phyloP scores from a whole-genome alignment of 2,888 invertebrate genomes.

The Chrysolina haemoptera region DNA sequence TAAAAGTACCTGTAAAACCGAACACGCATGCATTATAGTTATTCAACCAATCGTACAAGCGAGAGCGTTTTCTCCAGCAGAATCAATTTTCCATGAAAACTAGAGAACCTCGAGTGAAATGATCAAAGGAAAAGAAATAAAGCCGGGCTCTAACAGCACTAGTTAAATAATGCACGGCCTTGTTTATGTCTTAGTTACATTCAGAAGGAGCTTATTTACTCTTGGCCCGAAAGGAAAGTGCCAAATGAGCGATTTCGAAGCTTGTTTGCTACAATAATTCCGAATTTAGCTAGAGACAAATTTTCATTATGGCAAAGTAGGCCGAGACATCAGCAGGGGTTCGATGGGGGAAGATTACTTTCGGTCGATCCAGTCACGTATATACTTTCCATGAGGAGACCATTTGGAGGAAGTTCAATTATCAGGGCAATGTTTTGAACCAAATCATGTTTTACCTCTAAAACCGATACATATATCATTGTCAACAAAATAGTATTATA shows the following conservation, averaged over 20 bases:
- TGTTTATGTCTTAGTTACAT: conserved; percentile 19
- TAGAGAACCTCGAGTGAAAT: background rate
- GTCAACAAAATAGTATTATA: no score
- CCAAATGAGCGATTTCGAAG: conserved; percentile 2
- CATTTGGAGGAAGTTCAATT: no score
- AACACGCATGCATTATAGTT: background rate
- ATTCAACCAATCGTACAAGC: background rate
- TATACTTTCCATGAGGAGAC: no score
- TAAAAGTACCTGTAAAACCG: no score
- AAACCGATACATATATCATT: no score
- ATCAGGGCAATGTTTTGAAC: no score
- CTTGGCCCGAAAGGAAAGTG: conserved; percentile 16
- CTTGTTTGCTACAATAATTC: conserved; percentile 19
- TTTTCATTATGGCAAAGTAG: background rate
- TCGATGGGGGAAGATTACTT: background rate
- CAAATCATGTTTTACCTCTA: no score
- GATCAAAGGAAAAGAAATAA: conserved; percentile 16
- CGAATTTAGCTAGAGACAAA: conserved; percentile 10
- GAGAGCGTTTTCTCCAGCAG: background rate
- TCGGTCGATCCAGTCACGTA: background rate
- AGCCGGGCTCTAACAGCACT: background rate
- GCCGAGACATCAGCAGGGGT: background rate
- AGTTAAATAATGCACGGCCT: conserved; percentile 20
- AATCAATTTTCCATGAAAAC: conserved; percentile 11
- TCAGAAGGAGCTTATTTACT: conserved; percentile 15